A percentile compares a stretch with the other conserved stretches of the same genome.
phyloP scores from a whole-genome alignment of 2,888 invertebrate species.

The Alitta virens region DNA sequence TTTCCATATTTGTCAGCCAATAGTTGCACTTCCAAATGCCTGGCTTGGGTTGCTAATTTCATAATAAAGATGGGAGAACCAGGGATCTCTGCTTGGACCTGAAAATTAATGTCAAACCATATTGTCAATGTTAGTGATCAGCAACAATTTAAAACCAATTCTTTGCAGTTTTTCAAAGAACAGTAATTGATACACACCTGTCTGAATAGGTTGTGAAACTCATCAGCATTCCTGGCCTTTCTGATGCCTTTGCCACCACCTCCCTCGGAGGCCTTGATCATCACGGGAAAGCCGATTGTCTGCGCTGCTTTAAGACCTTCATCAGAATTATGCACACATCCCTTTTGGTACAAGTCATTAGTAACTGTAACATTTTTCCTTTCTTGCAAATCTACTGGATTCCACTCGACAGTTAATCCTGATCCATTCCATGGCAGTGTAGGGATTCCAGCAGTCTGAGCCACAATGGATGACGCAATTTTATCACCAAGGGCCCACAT shows the following conservation, averaged over 20 bases:
- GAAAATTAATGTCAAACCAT: conserved; percentile 2
- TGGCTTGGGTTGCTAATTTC: conserved; percentile 92
- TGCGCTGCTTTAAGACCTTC: conserved; percentile 70
- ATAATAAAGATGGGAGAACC: conserved; percentile 99
- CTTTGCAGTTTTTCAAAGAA: background rate
- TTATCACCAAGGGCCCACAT: conserved; percentile 99
- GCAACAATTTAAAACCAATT: too few relatives aligned
- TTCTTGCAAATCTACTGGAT: conserved; percentile 61
- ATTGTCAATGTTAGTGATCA: too few relatives aligned
- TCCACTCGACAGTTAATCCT: conserved; percentile 78
- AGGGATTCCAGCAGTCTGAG: conserved; percentile 96
- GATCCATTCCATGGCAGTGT: conserved; percentile 95
- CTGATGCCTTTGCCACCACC: conserved; percentile 99
- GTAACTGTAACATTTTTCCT: conserved; percentile 82
- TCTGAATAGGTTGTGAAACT: conserved; percentile 85
- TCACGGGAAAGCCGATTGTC: conserved; percentile 93
- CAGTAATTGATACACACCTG: conserved; percentile 62
- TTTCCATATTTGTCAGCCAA: conserved; percentile 97
- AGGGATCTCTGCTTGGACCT: conserved; percentile 96
- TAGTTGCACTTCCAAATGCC: conserved; percentile 96
- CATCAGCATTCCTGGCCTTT: conserved; percentile 86
- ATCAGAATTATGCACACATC: conserved; percentile 82
- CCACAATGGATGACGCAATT: conserved; percentile 97
- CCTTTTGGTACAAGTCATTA: conserved; percentile 84
- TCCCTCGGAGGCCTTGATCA: conserved; percentile 99